These are phyloP conservation scores for Anabas testudineus DNA, from an alignment of 2,797 vertebrate genomes.

Conservation along the genomic window DNA sequence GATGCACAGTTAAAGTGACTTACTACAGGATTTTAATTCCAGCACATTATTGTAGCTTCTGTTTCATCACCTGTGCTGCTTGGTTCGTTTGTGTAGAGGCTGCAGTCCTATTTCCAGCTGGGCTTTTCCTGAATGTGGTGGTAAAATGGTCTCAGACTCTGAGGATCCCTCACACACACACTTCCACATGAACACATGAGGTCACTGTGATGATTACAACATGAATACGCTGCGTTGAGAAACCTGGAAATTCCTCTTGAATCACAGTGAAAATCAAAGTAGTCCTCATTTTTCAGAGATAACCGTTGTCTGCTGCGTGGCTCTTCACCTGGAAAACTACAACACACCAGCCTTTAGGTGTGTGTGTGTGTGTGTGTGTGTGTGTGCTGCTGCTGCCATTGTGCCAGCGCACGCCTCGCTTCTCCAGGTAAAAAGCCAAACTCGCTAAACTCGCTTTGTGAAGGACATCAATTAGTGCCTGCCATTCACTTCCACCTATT, in stretches of 20 bases:
- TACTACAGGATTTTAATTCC: too few species aligned
- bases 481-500: slow-evolving; percentile 26
- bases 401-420: slow-evolving; percentile 25
- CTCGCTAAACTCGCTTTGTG: slow-evolving; percentile 60
- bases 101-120: not conserved
- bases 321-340: slow-evolving; percentile 47
- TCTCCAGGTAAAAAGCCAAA: slow-evolving; percentile 58
- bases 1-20: not conserved
- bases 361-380: not conserved
- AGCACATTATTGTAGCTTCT: too few species aligned
- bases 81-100: not conserved
- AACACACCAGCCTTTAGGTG: slow-evolving; percentile 3
- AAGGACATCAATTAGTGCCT: slow-evolving; percentile 46
- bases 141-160: not conserved
- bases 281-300: not conserved
- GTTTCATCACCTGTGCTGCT: too few species aligned
- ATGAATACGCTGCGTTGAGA: not conserved
- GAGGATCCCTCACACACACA: too few species aligned
- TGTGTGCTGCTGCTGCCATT: slow-evolving; percentile 4
- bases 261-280: slow-evolving; percentile 22
- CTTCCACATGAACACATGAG: not conserved
- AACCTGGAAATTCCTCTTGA: slow-evolving; percentile 33
- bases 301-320: slow-evolving; percentile 13
- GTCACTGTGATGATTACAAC: not conserved
- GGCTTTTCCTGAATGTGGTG: not conserved